These are phyloP conservation scores for Ranitomeya imitator DNA, from an alignment of 2,113 vertebrate genomes.

Conservation along the genomic window DNA sequence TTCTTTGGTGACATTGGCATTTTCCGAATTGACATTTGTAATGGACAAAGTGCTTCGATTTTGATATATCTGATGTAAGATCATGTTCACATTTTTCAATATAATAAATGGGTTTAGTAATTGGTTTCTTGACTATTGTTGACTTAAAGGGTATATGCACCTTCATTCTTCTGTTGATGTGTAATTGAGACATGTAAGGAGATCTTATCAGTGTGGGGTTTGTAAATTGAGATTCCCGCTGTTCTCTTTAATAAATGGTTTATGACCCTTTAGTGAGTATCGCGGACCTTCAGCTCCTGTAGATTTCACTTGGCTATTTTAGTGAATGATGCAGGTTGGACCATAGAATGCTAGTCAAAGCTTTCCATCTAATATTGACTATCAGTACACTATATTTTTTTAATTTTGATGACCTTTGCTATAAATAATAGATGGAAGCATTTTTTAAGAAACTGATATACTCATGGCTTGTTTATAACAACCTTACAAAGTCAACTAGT, in stretches of 20 bases:
- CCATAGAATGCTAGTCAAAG: not conserved
- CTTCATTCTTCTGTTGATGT: not conserved
- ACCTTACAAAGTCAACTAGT: not conserved
- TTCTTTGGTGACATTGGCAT: not conserved
- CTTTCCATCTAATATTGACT: not conserved
- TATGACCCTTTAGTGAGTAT: too few species aligned
- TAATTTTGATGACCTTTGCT: not conserved
- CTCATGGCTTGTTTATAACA: not conserved
- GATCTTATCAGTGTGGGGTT: too few species aligned
- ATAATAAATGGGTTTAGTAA: not conserved
- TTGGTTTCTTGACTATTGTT: not conserved
- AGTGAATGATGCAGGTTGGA: too few species aligned
- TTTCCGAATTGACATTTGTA: too few species aligned
- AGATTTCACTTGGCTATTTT: too few species aligned
- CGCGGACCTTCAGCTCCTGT: too few species aligned
- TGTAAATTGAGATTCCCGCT: too few species aligned
- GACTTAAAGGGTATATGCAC: not conserved
- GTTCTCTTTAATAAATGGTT: too few species aligned
- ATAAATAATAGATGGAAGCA: not conserved
- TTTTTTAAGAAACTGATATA: not conserved
- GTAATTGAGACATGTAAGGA: not conserved
- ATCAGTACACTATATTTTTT: not conserved
- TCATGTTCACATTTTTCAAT: not conserved
- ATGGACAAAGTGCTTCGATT: not conserved
- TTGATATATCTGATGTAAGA: not conserved